Percentiles rank a stretch among this genome's conserved stretches.
These are phyloP conservation scores for Brachyhypopomus gauderio DNA, from an alignment of 2,113 vertebrate genomes.

Conservation along the genomic window DNA sequence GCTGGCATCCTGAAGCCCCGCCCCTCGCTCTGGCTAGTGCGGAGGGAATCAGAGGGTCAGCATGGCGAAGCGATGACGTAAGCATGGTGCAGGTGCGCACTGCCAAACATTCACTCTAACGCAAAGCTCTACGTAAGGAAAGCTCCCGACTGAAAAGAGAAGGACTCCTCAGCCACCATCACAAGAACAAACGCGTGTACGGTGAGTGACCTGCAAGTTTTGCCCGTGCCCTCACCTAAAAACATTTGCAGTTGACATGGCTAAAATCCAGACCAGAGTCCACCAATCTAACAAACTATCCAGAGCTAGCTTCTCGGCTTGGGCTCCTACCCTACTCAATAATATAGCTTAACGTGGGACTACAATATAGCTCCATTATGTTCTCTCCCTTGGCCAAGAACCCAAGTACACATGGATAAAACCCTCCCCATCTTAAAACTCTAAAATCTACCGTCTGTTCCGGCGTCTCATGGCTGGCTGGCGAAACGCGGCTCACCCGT, in stretches of 20 bases:
- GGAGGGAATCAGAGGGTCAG: slow-evolving; percentile 72
- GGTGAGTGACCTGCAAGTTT: neutral
- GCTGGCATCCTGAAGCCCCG: slow-evolving; percentile 31
- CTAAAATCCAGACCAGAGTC: neutral
- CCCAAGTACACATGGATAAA: too few species aligned
- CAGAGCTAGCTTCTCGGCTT: too few species aligned
- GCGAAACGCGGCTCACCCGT: slow-evolving; percentile 81
- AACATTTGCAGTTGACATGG: neutral
- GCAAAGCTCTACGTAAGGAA: neutral
- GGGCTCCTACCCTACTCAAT: too few species aligned
- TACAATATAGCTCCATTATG: neutral
- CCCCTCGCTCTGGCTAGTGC: slow-evolving; percentile 49
- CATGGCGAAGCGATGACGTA: slow-evolving; percentile 79
- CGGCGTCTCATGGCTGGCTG: neutral
- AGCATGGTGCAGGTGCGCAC: slow-evolving; percentile 79
- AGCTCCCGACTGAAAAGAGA: neutral
- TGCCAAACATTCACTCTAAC: slow-evolving; percentile 67
- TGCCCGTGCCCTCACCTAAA: neutral
- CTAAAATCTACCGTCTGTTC: neutral
- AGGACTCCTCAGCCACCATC: neutral
- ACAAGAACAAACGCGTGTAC: neutral
- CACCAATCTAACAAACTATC: neutral
- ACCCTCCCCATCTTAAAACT: too few species aligned
- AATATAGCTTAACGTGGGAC: too few species aligned
- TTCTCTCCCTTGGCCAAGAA: neutral